Evolutionary conservation across 2,797 vertebrate genomes (phyloP).

Genomic region (Coranthus polyacanthus): DNA sequence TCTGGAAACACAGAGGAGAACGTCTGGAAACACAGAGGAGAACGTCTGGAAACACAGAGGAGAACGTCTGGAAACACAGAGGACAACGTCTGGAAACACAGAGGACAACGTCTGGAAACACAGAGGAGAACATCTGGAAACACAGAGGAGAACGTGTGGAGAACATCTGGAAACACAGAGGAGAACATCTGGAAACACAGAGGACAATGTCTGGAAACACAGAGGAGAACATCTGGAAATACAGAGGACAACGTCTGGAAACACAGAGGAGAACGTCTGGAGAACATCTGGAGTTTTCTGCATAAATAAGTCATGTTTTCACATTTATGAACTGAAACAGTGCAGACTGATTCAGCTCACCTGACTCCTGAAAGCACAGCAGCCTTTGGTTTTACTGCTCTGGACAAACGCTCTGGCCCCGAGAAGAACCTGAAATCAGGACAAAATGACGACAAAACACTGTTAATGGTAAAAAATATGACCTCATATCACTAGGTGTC

Average conservation of each 20-base stretch:
- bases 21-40: not conserved
- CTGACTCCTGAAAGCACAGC: constrained; percentile 79
- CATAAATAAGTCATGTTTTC: no score
- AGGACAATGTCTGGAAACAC: not conserved
- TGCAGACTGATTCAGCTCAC: no score
- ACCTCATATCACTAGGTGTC: no score
- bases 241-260: not conserved
- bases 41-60: not conserved
- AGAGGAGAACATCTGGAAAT: constrained; percentile 39
- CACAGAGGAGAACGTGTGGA: constrained; percentile 54
- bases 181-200: not conserved
- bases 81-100: not conserved
- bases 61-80: constrained; percentile 5
- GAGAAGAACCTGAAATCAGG: constrained; percentile 74
- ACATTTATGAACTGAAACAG: no score
- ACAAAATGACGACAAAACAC: not conserved
- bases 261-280: not conserved
- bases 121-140: constrained; percentile 27
- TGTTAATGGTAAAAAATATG: no score
- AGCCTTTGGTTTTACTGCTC: constrained; percentile 72
- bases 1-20: constrained; percentile 15
- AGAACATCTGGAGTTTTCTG: constrained; percentile 31
- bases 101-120: not conserved
- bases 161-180: constrained; percentile 63
- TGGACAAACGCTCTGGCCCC: constrained; percentile 68